phyloP scores from a whole-genome alignment of 2,888 invertebrate species.

The Hermaeophaga mercurialis region DNA sequence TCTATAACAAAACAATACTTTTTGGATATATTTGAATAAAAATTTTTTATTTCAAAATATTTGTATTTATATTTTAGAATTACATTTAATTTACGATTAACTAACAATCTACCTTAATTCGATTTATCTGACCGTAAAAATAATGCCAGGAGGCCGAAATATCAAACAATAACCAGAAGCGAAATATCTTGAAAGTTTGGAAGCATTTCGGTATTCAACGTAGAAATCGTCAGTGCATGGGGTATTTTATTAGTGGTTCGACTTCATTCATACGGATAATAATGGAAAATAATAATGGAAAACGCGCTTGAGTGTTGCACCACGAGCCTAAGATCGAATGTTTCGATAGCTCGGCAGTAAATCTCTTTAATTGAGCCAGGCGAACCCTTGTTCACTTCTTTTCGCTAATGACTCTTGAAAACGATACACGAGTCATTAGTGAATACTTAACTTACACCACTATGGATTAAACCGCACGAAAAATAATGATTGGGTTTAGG shows the following conservation, averaged over 20 bases:
- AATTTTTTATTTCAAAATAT: too few relatives aligned
- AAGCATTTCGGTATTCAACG: conserved; percentile 25
- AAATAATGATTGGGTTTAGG: too few relatives aligned
- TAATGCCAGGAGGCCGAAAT: neutral
- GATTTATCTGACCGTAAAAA: conserved; percentile 10
- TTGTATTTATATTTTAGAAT: too few relatives aligned
- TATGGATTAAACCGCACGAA: too few relatives aligned
- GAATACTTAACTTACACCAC: conserved; percentile 21
- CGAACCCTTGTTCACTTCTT: conserved; percentile 49
- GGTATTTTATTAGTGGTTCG: conserved; percentile 27
- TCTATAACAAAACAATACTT: too few relatives aligned
- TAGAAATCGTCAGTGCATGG: conserved; percentile 1
- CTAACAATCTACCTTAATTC: neutral
- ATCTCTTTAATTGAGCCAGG: conserved; percentile 51
- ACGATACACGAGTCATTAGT: conserved; percentile 50
- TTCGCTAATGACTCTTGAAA: conserved; percentile 55
- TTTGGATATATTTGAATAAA: too few relatives aligned
- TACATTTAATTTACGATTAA: neutral
- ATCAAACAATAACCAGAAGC: neutral
- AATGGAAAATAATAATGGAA: conserved; percentile 37
- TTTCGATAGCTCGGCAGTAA: conserved; percentile 38
- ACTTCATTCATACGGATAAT: conserved; percentile 24
- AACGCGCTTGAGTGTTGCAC: conserved; percentile 39
- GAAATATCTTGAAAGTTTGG: conserved; percentile 14
- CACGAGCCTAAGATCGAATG: conserved; percentile 41